Conservation (phyloP, 92 coral and sea anemone genomes). For the Pocillopora meandrina region DNA sequence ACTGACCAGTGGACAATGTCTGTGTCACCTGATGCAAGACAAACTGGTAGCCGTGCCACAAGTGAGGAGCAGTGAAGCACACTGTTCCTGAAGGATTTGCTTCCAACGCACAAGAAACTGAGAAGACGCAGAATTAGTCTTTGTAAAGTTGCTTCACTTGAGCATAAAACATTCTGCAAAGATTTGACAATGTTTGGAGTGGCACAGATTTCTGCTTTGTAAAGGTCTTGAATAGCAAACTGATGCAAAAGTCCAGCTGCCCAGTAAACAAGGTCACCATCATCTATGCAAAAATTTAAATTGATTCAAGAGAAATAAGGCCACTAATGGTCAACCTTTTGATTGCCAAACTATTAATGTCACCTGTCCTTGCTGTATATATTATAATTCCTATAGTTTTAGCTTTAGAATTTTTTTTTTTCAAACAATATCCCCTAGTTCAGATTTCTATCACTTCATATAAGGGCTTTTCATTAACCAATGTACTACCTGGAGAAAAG, state of each 20-base stretch:
- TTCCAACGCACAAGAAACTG: conserved; percentile 87
- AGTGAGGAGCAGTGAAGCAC: conserved; percentile 69
- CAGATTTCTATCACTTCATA: no score
- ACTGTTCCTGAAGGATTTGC: conserved; percentile 66
- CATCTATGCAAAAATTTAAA: conserved; percentile 52
- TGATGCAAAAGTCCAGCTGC: conserved; percentile 95
- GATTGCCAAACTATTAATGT: no score
- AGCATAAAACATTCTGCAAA: conserved; percentile 76
- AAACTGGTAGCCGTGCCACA: conserved; percentile 77
- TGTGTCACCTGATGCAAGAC: conserved; percentile 94
- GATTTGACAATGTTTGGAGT: conserved; percentile 83
- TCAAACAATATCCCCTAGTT: no score
- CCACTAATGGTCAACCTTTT: neutral
- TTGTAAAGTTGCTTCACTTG: conserved; percentile 93
- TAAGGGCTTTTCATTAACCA: no score
- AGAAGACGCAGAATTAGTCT: conserved; percentile 86
- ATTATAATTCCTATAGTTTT: no score
- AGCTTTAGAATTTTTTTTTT: no score
- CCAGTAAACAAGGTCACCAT: conserved; percentile 95
- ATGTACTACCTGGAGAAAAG: no score
- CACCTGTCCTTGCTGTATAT: no score
- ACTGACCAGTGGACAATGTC: conserved; percentile 97
- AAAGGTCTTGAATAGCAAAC: conserved; percentile 81
- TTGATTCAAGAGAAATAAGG: neutral
- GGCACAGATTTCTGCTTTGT: conserved; percentile 77